Evolutionary conservation across 64 coral and sea anemone species (phyloP), one percentile per base, ranked within the genome.

Genomic region (Dendrophyllia cribrosa): DNA sequence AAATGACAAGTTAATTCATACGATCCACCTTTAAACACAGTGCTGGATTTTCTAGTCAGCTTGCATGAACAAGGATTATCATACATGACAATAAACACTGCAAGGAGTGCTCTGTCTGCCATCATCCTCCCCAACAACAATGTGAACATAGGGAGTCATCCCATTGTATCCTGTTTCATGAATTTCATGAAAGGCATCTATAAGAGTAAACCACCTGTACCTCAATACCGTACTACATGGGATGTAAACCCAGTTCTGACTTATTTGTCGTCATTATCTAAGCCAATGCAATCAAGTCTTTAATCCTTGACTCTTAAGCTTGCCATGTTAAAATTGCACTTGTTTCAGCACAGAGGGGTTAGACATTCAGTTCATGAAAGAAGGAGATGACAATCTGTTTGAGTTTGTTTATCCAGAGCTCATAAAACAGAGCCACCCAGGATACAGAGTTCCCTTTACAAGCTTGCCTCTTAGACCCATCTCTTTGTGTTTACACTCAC

Each of bases 161-260:
- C 77, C 16, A 43, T 61, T 23, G 53, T 81, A 15, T 81, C 52
- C 15, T 12, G 77, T 43, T 81, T 81, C 21, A 81, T 81, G 77
- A 81, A 81, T 43, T 81, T 81, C 21, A 81, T 81, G 77, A 81
- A 81, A 21, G 77, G 77, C 7, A 22, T 81, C 11, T 58, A 19
- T 81, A 48, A 21, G 22, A 81, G 77, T 17, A 46, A 15, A 59
- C 47, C 77, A 23, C 77, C 77, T 61, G 0, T 58, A 2, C 77
- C 77, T 81, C 77, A 20, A 14, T 81, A 81, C 20, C 45, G 53
- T 14, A 19, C 77, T 25, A 81, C 77, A 26, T 77, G 3, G 74
- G 43, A 45, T 77, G 43, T 77, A 19, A 20, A 77, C 22, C n/a
- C 45, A 26, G 74, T 77, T 8, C 14, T 77, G 43, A 26, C 74